Base-by-base conservation (phyloP, 2,797 vertebrate genomes). In the Scleropages formosus region DNA sequence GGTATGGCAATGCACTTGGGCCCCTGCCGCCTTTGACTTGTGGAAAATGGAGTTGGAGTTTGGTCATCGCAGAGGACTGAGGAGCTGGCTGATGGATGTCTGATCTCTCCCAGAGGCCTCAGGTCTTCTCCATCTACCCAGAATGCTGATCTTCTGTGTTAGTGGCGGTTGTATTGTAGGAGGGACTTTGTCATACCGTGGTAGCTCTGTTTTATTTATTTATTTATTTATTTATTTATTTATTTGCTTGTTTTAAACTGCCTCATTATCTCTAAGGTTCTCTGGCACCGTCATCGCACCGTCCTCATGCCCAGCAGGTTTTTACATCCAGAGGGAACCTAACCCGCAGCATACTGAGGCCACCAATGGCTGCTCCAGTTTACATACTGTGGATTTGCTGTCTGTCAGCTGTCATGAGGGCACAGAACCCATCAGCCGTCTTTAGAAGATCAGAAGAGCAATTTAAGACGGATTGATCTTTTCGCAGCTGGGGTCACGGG, bases 391-490 rank as follows among this genome's bases (percentile, higher is more conserved):
- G 31, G 31, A 6, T 39, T 39, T 10, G 11, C 18, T 56, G 53
- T 10, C 53, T 11, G 53, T 12, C 18, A 18, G 9, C 53, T 56
- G 1, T 56, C 9, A 10, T 12, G 11, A 12, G 53, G 53, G 56
- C 11, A 12, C 11, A 18, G 11, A 18, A 18, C 53, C 11, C 53
- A 12, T 15, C 7, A 27, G 70, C 26, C 15, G 20, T 72, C 53
- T 31, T 60, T 4, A 44, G 11, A 9, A 46, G 31, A 75, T 66
- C 63, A 66, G 20, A 56, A 12, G 47, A 56, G 39, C 61, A 71
- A 18, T 73, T n/a, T 60, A 60, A 18, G 16, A 13, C 44, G 8
- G 16, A 60, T 70, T 63, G 58, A 76, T 76, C 58, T 76, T 44
- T 63, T 49, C 61, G 44, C 26, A n/a, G 46, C 71, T 26, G 20